Conservation (phyloP, 2,113 vertebrate genomes). For the Megalops atlanticus region DNA sequence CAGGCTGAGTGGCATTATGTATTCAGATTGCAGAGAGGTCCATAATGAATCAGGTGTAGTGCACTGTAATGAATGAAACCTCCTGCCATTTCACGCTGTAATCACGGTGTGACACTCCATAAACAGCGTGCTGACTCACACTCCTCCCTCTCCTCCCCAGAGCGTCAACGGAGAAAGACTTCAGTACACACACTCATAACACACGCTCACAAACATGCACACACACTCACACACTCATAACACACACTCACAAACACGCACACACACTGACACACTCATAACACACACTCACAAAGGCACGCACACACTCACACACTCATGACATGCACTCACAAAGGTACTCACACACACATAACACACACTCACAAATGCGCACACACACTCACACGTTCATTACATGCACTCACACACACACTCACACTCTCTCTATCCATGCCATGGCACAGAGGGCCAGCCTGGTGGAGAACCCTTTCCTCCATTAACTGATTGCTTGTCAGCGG, state of each 20-base stretch:
- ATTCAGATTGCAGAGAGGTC: neutral
- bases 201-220: too few relatives aligned
- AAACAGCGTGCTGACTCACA: too few relatives aligned
- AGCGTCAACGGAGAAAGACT: too few relatives aligned
- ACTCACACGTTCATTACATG: too few relatives aligned
- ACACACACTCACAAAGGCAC: too few relatives aligned
- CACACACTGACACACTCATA: constrained; percentile 35
- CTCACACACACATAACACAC: constrained; percentile 37
- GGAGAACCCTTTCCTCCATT: neutral
- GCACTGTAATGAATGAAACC: neutral
- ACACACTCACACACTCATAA: too few relatives aligned
- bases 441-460: neutral
- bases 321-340: too few relatives aligned
- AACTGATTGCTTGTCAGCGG: neutral
- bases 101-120: too few relatives aligned
- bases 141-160: too few relatives aligned
- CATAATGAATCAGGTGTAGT: neutral
- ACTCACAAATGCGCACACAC: neutral
- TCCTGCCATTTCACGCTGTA: neutral
- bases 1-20: neutral
- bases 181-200: too few relatives aligned
- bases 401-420: constrained; percentile 16
- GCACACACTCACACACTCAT: too few relatives aligned
- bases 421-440: too few relatives aligned
- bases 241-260: constrained; percentile 21